Evolutionary conservation across 1,140 invertebrate genomes (phyloP).

Genomic region (Maniola jurtina): DNA sequence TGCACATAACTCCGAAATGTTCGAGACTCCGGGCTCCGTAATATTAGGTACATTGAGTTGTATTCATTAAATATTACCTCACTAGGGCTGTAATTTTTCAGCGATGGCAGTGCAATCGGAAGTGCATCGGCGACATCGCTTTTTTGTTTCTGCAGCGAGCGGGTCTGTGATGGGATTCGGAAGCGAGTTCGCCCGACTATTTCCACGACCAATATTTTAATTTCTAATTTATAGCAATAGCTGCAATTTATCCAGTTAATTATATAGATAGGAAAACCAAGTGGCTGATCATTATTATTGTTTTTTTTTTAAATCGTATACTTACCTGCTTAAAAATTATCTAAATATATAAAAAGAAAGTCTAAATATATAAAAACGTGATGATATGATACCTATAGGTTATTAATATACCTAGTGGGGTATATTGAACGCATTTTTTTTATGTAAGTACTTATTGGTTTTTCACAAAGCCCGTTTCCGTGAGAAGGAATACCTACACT

Average conservation of each 20-base stretch:
- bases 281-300: too few relatives aligned
- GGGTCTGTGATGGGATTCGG: constrained; percentile 66
- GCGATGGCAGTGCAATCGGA: constrained; percentile 70
- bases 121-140: constrained; percentile 60
- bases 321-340: too few relatives aligned
- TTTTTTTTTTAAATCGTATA: too few relatives aligned
- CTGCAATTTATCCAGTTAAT: neutral
- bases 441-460: constrained; percentile 20
- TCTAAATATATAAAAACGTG: too few relatives aligned
- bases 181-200: constrained; percentile 59
- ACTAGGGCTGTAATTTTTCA: constrained; percentile 69
- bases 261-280: too few relatives aligned
- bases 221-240: neutral
- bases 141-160: constrained; percentile 64
- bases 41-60: neutral
- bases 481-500: constrained; percentile 58
- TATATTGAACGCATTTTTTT: too few relatives aligned
- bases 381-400: too few relatives aligned
- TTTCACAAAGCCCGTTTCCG: constrained; percentile 34
- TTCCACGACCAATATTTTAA: constrained; percentile 63
- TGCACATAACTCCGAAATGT: too few relatives aligned
- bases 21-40: too few relatives aligned
- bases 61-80: constrained; percentile 57
- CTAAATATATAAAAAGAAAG: too few relatives aligned
- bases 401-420: too few relatives aligned